Percentiles rank a stretch among this genome's conserved stretches.
These are phyloP conservation scores for Macroramphosus scolopax DNA, from an alignment of 2,797 vertebrate genomes.

Conservation along the genomic window DNA sequence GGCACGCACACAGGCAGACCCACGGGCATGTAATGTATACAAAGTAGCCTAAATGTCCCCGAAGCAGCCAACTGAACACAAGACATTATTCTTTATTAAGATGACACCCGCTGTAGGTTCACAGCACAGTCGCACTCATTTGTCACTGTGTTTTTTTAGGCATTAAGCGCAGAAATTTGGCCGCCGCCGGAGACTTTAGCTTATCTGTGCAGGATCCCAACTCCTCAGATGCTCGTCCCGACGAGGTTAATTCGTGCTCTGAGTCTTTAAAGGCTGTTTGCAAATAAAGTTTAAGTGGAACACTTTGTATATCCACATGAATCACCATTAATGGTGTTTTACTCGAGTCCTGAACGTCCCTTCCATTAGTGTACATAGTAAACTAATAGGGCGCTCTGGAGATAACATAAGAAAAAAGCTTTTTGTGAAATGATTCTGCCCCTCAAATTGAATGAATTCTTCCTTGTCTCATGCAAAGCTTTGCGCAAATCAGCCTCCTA, in stretches of 20 bases:
- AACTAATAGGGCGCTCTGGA: too few species aligned
- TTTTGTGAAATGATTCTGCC: too few species aligned
- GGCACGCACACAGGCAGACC: conserved; percentile 2
- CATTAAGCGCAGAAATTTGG: conserved; percentile 35
- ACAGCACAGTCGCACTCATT: conserved; percentile 35
- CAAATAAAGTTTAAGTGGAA: conserved; percentile 5
- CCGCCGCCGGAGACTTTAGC: conserved; percentile 38
- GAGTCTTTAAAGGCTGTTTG: conserved; percentile 15
- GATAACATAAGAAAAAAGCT: too few species aligned
- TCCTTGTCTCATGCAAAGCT: too few species aligned
- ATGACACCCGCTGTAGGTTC: conserved; percentile 40
- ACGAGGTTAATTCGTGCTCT: conserved; percentile 18
- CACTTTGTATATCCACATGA: too few species aligned
- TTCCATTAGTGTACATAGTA: too few species aligned
- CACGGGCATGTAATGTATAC: conserved; percentile 30
- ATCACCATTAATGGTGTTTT: too few species aligned
- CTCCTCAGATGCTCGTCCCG: conserved; percentile 22
- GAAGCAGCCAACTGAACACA: conserved; percentile 33
- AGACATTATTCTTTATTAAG: conserved; percentile 67
- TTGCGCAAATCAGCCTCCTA: too few species aligned
- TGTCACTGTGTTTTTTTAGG: conserved; percentile 39
- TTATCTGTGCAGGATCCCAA: conserved; percentile 48
- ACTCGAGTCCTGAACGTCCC: too few species aligned
- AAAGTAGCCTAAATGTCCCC: conserved; percentile 24
- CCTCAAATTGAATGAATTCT: too few species aligned